Evolutionary conservation across 2,797 vertebrate species (phyloP).

Genomic region (Triplophysa bombifrons): DNA sequence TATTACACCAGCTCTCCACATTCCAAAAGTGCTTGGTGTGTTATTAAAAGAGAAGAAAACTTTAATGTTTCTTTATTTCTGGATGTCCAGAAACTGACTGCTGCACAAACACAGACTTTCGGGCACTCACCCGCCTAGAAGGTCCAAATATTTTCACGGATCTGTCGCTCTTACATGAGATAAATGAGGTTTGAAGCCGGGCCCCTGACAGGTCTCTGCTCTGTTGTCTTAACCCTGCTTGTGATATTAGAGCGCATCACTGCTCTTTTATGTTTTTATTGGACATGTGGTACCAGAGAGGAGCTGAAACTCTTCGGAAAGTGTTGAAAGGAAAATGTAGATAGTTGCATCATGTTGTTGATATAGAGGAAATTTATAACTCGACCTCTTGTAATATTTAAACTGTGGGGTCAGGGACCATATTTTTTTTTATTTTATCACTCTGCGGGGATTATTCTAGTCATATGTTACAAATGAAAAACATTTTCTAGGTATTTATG

Average conservation of each 20-base stretch:
- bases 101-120: slow-evolving; percentile 24
- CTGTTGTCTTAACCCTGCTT: slow-evolving; percentile 70
- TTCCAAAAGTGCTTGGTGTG: not conserved
- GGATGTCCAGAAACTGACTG: slow-evolving; percentile 7
- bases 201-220: slow-evolving; percentile 17
- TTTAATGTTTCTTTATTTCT: slow-evolving; percentile 10
- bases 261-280: slow-evolving; percentile 62
- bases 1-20: not conserved
- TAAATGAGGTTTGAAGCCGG: slow-evolving; percentile 23
- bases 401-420: slow-evolving; percentile 2
- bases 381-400: not conserved
- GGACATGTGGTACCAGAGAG: slow-evolving; percentile 10
- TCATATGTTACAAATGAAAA: not conserved
- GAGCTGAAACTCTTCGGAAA: slow-evolving; percentile 17
- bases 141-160: slow-evolving; percentile 58
- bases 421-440: not conserved
- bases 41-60: not conserved
- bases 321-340: slow-evolving; percentile 8
- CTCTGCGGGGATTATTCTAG: too few species aligned
- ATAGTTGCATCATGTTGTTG: slow-evolving; percentile 3
- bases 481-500: not conserved
- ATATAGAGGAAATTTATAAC: slow-evolving; percentile 9
- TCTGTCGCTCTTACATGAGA: slow-evolving; percentile 18
- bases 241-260: slow-evolving; percentile 67
- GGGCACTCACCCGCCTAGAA: slow-evolving; percentile 29